phyloP scores from a whole-genome alignment of 2,113 vertebrate species.

The Megalops atlanticus region DNA sequence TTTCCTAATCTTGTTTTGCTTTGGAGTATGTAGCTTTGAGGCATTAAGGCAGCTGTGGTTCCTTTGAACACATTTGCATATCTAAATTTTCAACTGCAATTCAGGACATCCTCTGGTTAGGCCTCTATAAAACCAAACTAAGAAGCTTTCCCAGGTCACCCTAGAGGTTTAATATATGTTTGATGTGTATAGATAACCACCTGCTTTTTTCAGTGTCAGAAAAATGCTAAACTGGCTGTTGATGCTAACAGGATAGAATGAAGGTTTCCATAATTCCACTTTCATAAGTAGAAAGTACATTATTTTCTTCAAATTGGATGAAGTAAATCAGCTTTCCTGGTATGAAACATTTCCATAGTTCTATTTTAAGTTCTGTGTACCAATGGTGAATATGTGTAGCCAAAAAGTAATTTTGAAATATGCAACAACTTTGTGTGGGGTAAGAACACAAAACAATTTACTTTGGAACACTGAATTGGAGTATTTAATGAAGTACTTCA shows the following conservation, averaged over 20 bases:
- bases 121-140: conserved; percentile 64
- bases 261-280: conserved; percentile 54
- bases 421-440: background rate
- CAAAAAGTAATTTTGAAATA: background rate
- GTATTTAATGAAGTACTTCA: too few species aligned
- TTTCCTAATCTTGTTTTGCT: conserved; percentile 83
- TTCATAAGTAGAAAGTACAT: conserved; percentile 55
- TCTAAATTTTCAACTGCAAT: conserved; percentile 68
- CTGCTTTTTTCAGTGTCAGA: conserved; percentile 55
- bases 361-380: conserved; percentile 16
- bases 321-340: conserved; percentile 12
- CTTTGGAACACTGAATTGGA: too few species aligned
- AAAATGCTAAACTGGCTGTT: conserved; percentile 62
- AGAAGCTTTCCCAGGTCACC: conserved; percentile 62
- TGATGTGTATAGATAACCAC: conserved; percentile 74
- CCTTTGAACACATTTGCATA: conserved; percentile 76
- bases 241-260: conserved; percentile 66
- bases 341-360: conserved; percentile 22
- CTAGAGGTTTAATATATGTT: conserved; percentile 73
- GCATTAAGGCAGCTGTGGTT: conserved; percentile 67
- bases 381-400: background rate
- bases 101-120: conserved; percentile 64
- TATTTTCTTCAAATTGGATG: conserved; percentile 53
- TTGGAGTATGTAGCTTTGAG: conserved; percentile 77
- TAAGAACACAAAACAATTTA: too few species aligned